Conservation (phyloP, 2,888 invertebrate species). For the Amphiduros pacificus region DNA sequence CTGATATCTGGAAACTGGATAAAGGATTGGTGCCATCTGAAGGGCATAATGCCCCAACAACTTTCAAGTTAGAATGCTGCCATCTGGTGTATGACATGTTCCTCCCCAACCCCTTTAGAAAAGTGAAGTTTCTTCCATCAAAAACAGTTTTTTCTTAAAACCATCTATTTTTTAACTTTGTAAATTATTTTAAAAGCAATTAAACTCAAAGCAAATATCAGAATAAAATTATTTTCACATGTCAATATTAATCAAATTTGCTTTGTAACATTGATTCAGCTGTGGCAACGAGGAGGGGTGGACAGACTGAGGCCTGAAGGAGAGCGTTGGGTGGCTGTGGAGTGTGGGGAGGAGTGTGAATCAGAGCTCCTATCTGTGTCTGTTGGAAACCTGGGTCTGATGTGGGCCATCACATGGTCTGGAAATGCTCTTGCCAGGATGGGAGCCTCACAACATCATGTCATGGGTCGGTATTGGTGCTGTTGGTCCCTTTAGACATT, state of each 20-base stretch:
- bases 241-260: neutral
- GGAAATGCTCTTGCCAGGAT: conserved; percentile 81
- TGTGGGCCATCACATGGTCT: conserved; percentile 84
- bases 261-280: conserved; percentile 58
- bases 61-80: too few relatives aligned
- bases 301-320: conserved; percentile 84
- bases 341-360: conserved; percentile 71
- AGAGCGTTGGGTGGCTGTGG: conserved; percentile 78
- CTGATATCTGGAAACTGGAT: too few relatives aligned
- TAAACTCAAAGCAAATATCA: too few relatives aligned
- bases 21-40: too few relatives aligned
- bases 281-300: conserved; percentile 84
- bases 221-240: too few relatives aligned
- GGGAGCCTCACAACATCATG: conserved; percentile 78
- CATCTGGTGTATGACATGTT: too few relatives aligned
- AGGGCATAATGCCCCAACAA: too few relatives aligned
- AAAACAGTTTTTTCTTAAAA: neutral
- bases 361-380: conserved; percentile 85
- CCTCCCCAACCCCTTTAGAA: too few relatives aligned
- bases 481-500: neutral
- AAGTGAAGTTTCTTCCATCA: neutral
- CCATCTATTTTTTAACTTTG: neutral
- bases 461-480: conserved; percentile 64
- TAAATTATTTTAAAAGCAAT: neutral
- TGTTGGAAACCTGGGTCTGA: conserved; percentile 82